Evolutionary conservation across 2,888 invertebrate genomes (phyloP).

Genomic region (Rhagonycha lutea): DNA sequence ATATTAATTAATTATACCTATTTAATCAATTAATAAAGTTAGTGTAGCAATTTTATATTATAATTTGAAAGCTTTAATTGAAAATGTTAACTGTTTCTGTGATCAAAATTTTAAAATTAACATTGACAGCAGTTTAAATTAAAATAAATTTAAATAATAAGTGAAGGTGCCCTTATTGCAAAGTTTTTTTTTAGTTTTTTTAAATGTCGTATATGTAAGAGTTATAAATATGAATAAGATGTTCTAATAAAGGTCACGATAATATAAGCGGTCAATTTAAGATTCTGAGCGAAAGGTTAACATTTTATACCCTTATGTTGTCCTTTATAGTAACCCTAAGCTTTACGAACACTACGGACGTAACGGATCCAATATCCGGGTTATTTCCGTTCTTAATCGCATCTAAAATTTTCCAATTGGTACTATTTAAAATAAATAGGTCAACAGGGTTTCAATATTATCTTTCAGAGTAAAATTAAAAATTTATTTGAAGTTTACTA

Average conservation of each 20-base stretch:
- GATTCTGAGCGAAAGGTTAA: slow-evolving; percentile 20
- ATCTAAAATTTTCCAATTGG: slow-evolving; percentile 14
- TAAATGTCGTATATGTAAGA: background rate
- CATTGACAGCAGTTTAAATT: background rate
- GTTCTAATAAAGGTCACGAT: slow-evolving; percentile 13
- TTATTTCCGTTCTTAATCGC: slow-evolving; percentile 25
- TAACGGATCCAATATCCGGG: slow-evolving; percentile 23
- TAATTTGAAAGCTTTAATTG: background rate
- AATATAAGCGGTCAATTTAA: slow-evolving; percentile 12
- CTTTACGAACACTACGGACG: slow-evolving; percentile 10
- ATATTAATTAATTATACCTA: slow-evolving; percentile 7
- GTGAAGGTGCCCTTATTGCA: background rate
- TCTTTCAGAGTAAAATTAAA: background rate
- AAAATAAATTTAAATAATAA: background rate
- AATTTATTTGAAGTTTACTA: background rate
- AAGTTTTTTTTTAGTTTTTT: background rate
- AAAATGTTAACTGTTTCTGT: background rate
- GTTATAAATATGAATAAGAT: background rate
- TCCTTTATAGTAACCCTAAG: slow-evolving; percentile 10
- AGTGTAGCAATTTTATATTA: slow-evolving; percentile 4
- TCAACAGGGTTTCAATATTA: background rate
- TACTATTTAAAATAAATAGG: background rate
- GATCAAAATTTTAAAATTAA: background rate
- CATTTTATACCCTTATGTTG: slow-evolving; percentile 15
- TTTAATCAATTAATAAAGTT: background rate